Evolutionary conservation across 2,888 invertebrate species (phyloP), one percentile per base, ranked within the genome.

Genomic region (Dynastes hyllus): DNA sequence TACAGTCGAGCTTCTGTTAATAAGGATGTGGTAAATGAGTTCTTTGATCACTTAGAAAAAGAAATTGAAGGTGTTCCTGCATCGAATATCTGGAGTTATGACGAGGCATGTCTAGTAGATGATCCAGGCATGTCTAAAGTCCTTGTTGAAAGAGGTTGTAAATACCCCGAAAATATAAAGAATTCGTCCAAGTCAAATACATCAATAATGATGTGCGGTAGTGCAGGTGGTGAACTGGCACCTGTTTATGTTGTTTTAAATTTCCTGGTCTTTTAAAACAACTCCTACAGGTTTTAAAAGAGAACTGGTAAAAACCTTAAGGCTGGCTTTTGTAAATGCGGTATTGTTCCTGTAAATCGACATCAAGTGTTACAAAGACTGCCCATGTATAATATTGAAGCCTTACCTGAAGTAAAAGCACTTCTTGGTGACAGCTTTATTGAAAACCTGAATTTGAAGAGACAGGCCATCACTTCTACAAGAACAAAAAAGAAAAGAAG

Each of bases 181-280:
- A 5, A 50, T 50, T 50, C 50, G 5, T 50, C 50, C 50, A 50
- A 50, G 11, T 50, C 85, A 75, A 73, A 83, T 27, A 80, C 85
- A 29, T 84, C 82, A 29, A 29, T 85, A 29, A 87, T 86, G 86
- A 80, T 86, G 69, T 81, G 83, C 63, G 83, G 83, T 9, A 83
- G 80, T 77, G 86, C 86, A 29, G 80, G 13, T 37, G 87, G 86
- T n/a, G 77, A 81, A 61, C 22, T 85, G 13, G 80, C 84, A 22
- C 84, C 85, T 22, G 81, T 82, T 37, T 86, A 86, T 80, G 83
- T 86, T 5, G 50, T 50, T 11, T 50, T 50, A 53, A 77, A 67
- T 58, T 58, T 58, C n/a, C 58, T 5, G 58, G 58, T 5, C 58
- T 58, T 58, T 22, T 22, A 22, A 22, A 58, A 58, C 13, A 58